Conservation (phyloP, 2,888 invertebrate species). For the Melitaea athalia region DNA sequence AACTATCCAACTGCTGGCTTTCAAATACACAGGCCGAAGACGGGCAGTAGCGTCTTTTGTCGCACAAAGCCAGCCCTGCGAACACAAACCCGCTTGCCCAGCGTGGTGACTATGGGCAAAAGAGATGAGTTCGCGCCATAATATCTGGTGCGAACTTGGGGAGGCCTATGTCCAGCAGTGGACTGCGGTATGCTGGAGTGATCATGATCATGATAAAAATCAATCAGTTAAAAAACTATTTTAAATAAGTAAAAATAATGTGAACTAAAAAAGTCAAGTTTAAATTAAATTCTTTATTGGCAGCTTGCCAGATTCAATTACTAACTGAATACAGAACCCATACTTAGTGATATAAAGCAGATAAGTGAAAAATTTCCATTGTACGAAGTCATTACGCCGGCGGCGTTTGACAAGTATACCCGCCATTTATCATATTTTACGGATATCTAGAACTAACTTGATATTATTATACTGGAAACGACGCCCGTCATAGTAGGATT, state of each 20-base stretch:
- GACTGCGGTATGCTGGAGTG: no score
- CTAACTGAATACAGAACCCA: constrained; percentile 49
- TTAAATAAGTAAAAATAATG: constrained; percentile 13
- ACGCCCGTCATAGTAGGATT: constrained; percentile 55
- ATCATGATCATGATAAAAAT: no score
- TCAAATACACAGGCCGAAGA: no score
- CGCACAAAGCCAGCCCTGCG: no score
- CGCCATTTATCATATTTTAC: constrained; percentile 20
- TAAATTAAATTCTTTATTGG: constrained; percentile 48
- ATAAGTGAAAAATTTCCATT: constrained; percentile 23
- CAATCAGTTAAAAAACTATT: no score
- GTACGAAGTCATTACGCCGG: constrained; percentile 8
- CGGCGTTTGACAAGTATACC: constrained; percentile 1
- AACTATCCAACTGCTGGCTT: no score
- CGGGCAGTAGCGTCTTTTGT: no score
- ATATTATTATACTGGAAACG: constrained; percentile 41
- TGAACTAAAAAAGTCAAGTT: constrained; percentile 54
- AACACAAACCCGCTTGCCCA: no score
- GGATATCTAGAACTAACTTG: constrained; percentile 20
- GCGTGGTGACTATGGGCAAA: no score
- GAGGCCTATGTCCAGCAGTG: no score
- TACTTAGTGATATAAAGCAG: constrained; percentile 2
- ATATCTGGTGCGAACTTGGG: no score
- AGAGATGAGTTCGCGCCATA: no score
- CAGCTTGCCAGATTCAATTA: constrained; percentile 54